phyloP scores from a whole-genome alignment of 2,113 vertebrate genomes.

The Panthera tigris region DNA sequence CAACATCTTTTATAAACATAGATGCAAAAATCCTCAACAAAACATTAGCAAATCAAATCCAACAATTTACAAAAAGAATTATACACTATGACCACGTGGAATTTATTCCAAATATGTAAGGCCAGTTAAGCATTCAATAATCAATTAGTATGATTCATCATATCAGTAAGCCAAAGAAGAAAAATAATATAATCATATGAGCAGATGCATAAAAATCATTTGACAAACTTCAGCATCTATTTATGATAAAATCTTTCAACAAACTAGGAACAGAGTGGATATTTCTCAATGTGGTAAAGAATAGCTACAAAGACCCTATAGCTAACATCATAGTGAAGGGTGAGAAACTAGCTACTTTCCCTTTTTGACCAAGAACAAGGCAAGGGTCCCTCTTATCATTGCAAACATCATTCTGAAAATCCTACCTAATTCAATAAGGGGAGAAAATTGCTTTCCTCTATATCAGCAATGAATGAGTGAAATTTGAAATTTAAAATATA shows the following conservation, averaged over 20 bases:
- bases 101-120: too few species aligned
- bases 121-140: not conserved
- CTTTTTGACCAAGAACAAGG: not conserved
- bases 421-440: not conserved
- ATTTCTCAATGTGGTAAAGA: not conserved
- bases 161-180: not conserved
- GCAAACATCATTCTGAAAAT: not conserved
- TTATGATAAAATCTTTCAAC: not conserved
- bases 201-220: not conserved
- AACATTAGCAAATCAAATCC: not conserved
- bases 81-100: not conserved
- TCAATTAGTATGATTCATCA: not conserved
- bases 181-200: not conserved
- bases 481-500: not conserved
- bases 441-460: not conserved
- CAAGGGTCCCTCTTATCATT: not conserved
- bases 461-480: not conserved
- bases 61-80: not conserved
- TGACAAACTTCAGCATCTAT: not conserved
- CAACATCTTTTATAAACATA: not conserved
- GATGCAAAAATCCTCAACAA: not conserved
- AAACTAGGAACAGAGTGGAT: not conserved
- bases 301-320: not conserved
- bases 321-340: not conserved
- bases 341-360: not conserved